phyloP scores from a whole-genome alignment of 1,140 invertebrate species.

The Bombus difficillimus region DNA sequence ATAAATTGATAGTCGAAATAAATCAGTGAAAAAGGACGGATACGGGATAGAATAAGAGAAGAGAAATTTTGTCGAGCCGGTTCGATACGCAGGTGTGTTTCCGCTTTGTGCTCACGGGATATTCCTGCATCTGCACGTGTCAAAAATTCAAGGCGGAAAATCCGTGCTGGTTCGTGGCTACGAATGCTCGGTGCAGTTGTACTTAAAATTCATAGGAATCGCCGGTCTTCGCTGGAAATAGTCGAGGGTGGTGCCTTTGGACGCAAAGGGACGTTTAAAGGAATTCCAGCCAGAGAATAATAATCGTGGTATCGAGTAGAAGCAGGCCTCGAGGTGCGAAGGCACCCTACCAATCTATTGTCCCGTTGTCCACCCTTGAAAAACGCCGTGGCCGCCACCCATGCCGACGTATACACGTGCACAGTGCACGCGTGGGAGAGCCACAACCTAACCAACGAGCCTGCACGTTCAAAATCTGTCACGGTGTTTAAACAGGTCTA shows the following conservation, averaged over 20 bases:
- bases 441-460: not conserved
- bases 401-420: slow-evolving; percentile 11
- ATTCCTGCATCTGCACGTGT: slow-evolving; percentile 14
- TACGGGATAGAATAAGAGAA: not conserved
- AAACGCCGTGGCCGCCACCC: slow-evolving; percentile 24
- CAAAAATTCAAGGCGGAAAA: not conserved
- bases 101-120: not conserved
- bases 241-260: slow-evolving; percentile 22
- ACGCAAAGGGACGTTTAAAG: slow-evolving; percentile 37
- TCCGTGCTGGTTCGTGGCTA: not conserved
- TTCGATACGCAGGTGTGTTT: slow-evolving; percentile 24
- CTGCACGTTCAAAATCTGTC: slow-evolving; percentile 28
- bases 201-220: slow-evolving; percentile 47
- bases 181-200: not conserved
- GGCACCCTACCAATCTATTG: slow-evolving; percentile 67
- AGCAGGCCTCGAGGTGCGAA: slow-evolving; percentile 58
- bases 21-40: not conserved
- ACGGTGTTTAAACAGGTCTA: slow-evolving; percentile 48
- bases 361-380: slow-evolving; percentile 52
- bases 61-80: not conserved
- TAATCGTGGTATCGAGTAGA: slow-evolving; percentile 49
- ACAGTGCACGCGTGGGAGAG: slow-evolving; percentile 14
- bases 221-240: slow-evolving; percentile 5
- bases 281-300: slow-evolving; percentile 47
- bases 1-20: not conserved